Percentiles rank a stretch among this genome's conserved stretches.
Conservation (phyloP, 2,888 invertebrate genomes). For the Urechis unicinctus region DNA sequence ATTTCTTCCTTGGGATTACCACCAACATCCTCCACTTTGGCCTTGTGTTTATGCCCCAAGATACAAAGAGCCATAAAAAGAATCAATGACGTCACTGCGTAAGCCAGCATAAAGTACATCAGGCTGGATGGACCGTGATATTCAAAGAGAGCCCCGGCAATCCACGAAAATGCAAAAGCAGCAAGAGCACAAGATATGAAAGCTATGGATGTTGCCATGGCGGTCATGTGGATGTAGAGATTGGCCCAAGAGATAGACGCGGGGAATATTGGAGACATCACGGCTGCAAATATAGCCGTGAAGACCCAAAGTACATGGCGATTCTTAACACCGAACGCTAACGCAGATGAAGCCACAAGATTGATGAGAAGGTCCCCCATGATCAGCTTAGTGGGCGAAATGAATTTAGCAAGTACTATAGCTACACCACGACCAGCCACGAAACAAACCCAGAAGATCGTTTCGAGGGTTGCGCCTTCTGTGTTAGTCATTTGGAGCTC, state of each 20-base stretch:
- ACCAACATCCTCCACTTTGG: background rate
- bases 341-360: background rate
- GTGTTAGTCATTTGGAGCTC: constrained; percentile 22
- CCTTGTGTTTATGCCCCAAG: background rate
- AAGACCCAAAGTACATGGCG: constrained; percentile 6
- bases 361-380: background rate
- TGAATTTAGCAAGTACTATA: constrained; percentile 17
- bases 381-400: background rate
- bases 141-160: constrained; percentile 11
- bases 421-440: constrained; percentile 24
- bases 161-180: constrained; percentile 8
- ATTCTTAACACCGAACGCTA: constrained; percentile 1
- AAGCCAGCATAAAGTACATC: constrained; percentile 11
- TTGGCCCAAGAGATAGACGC: constrained; percentile 11
- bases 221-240: constrained; percentile 7
- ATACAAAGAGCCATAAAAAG: background rate
- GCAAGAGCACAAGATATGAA: constrained; percentile 9
- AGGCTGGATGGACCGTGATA: constrained; percentile 11
- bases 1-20: too few species aligned
- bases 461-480: constrained; percentile 25
- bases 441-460: constrained; percentile 28
- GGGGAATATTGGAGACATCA: constrained; percentile 11
- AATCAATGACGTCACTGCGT: constrained; percentile 1
- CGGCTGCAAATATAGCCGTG: constrained; percentile 6
- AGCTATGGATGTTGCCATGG: constrained; percentile 5